These are phyloP conservation scores for Pampus argenteus DNA, from an alignment of 2,797 vertebrate genomes.

Conservation along the genomic window DNA sequence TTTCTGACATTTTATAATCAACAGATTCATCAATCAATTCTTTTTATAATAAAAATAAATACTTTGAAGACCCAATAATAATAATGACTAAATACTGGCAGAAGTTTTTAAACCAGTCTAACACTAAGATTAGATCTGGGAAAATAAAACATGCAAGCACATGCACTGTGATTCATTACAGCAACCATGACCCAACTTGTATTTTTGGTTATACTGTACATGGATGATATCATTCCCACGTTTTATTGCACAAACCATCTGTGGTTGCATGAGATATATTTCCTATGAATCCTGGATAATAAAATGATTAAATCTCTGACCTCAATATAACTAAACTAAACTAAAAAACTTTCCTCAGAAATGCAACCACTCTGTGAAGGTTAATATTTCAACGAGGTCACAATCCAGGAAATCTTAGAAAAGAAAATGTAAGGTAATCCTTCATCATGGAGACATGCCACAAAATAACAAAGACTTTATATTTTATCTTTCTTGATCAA, in stretches of 20 bases:
- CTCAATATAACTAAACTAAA: conserved; percentile 27
- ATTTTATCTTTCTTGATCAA: background rate
- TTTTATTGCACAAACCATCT: background rate
- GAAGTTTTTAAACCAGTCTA: too few relatives aligned
- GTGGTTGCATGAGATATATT: background rate
- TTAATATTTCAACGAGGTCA: conserved; percentile 41
- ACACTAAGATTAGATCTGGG: background rate
- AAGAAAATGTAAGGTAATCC: conserved; percentile 27
- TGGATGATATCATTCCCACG: too few relatives aligned
- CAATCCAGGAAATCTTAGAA: conserved; percentile 42
- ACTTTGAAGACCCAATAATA: background rate
- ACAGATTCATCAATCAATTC: too few relatives aligned
- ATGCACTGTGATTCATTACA: conserved; percentile 30
- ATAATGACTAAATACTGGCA: too few relatives aligned
- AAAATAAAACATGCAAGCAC: conserved; percentile 43
- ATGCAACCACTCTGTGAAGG: conserved; percentile 25
- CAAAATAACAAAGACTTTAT: background rate
- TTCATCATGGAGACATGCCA: conserved; percentile 23
- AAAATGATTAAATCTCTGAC: background rate
- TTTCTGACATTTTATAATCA: background rate
- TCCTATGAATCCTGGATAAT: background rate
- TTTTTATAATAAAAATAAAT: too few relatives aligned
- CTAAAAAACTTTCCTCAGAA: conserved; percentile 50
- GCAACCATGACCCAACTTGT: background rate
- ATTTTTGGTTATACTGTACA: background rate